Conservation (phyloP, 2,113 vertebrate genomes). For the Manacus vitellinus region DNA sequence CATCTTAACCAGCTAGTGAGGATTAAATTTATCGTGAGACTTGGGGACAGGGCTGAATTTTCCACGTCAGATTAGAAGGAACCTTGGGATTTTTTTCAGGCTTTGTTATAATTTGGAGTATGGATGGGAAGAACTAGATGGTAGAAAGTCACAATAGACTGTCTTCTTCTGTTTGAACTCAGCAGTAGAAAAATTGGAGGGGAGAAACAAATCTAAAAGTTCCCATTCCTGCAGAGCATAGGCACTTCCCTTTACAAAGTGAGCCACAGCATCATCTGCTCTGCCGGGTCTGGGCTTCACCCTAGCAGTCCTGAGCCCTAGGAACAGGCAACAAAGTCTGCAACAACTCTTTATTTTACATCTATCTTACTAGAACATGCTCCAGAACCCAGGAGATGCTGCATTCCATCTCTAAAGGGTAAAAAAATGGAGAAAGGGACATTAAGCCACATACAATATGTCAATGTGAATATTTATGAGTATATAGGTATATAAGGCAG, state of each 20-base stretch:
- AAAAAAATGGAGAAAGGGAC: background rate
- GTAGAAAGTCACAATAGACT: background rate
- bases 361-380: background rate
- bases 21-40: background rate
- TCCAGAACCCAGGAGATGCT: background rate
- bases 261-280: background rate
- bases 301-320: background rate
- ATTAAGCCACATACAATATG: background rate
- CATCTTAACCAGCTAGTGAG: background rate
- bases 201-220: background rate
- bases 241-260: background rate
- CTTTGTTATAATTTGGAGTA: background rate
- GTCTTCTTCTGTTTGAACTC: background rate
- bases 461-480: background rate
- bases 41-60: background rate
- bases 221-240: background rate
- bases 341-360: background rate
- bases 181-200: background rate
- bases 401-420: background rate
- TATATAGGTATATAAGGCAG: background rate
- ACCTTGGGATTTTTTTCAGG: background rate
- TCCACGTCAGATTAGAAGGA: constrained; percentile 4
- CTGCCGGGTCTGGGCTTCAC: background rate
- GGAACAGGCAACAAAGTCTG: background rate
- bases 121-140: background rate